Evolutionary conservation across 2,113 vertebrate species (phyloP).

Genomic region (Tragelaphus imberbis): DNA sequence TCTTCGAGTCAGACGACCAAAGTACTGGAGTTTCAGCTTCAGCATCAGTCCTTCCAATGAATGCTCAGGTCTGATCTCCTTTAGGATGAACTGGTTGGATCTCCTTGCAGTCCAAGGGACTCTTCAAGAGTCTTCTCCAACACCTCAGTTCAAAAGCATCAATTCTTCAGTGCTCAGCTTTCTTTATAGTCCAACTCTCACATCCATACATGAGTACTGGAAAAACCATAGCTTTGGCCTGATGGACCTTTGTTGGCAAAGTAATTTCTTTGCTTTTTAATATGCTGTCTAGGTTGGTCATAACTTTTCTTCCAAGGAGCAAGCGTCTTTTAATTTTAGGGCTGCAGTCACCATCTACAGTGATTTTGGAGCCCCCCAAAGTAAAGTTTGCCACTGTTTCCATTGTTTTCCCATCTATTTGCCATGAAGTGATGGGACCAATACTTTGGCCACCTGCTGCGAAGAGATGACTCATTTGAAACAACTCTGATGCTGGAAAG

Average conservation of each 20-base stretch:
- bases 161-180: neutral
- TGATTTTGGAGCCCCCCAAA: neutral
- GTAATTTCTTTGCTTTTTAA: neutral
- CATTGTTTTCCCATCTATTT: neutral
- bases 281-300: neutral
- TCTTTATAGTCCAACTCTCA: neutral
- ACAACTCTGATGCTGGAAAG: no score
- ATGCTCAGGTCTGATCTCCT: neutral
- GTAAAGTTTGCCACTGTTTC: neutral
- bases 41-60: neutral
- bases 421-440: neutral
- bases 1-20: accelerated
- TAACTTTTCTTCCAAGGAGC: neutral
- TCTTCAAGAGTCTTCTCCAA: neutral
- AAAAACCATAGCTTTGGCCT: neutral
- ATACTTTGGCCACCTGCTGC: no score
- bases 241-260: neutral
- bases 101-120: neutral
- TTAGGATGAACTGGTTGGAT: neutral
- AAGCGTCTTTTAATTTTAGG: neutral
- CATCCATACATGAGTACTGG: neutral
- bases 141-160: neutral
- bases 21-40: neutral
- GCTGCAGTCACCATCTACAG: neutral
- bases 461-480: no score